phyloP scores from a whole-genome alignment of 2,888 invertebrate species.

The Sinelater perroti region DNA sequence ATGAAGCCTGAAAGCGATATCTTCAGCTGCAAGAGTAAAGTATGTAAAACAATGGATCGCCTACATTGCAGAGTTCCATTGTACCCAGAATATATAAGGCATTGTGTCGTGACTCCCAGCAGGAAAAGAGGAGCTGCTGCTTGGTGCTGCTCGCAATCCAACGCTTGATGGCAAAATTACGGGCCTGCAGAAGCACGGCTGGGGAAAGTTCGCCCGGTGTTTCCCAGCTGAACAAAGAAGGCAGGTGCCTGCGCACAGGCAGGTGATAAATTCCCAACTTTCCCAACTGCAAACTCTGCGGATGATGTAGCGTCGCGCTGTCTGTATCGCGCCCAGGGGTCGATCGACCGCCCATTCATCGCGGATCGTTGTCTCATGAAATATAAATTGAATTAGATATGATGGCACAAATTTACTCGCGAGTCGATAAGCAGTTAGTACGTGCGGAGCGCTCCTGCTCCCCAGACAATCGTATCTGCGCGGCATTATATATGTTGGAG shows the following conservation, averaged over 20 bases:
- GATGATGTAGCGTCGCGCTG: constrained; percentile 32
- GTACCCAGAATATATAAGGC: no score
- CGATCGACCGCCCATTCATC: constrained; percentile 31
- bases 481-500: constrained; percentile 10
- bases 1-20: no score
- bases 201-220: background rate
- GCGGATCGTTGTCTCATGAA: constrained; percentile 36
- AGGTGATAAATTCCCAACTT: constrained; percentile 32
- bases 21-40: no score
- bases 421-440: constrained; percentile 39
- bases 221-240: constrained; percentile 14
- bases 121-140: no score
- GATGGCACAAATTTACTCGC: constrained; percentile 37
- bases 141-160: no score
- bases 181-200: no score
- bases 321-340: constrained; percentile 32
- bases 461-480: constrained; percentile 25
- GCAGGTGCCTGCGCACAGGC: constrained; percentile 18
- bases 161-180: no score
- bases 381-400: constrained; percentile 43
- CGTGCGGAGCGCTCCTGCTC: constrained; percentile 26
- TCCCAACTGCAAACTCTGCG: constrained; percentile 29
- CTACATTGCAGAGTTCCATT: no score
- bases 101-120: no score
- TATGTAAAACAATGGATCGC: no score